Percentiles rank a stretch among this genome's conserved stretches.
These are phyloP conservation scores for Aphyosemion australe DNA, from an alignment of 2,113 vertebrate genomes.

Conservation along the genomic window DNA sequence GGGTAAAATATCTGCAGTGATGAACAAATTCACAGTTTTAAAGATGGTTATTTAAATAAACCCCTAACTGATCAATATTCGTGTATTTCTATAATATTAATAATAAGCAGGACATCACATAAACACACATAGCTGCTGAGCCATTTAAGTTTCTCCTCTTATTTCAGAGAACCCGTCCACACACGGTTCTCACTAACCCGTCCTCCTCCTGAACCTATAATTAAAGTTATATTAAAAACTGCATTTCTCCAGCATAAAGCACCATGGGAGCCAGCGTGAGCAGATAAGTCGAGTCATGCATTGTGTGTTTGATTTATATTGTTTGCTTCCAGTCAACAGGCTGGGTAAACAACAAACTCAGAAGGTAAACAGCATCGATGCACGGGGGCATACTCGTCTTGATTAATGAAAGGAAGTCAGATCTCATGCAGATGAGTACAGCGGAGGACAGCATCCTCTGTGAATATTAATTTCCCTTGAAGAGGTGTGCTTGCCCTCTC, in stretches of 20 bases:
- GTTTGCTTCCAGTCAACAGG: slow-evolving; percentile 72
- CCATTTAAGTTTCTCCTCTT: background rate
- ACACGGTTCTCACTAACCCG: background rate
- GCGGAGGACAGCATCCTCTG: slow-evolving; percentile 63
- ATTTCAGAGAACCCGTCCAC: background rate
- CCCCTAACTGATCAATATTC: too few relatives aligned
- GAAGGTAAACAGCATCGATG: slow-evolving; percentile 68
- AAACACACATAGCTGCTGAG: background rate
- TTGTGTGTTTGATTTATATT: slow-evolving; percentile 67
- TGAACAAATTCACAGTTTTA: too few relatives aligned
- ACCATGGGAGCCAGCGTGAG: slow-evolving; percentile 20
- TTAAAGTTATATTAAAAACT: background rate
- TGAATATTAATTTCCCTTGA: slow-evolving; percentile 76
- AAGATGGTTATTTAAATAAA: too few relatives aligned
- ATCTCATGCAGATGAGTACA: slow-evolving; percentile 75
- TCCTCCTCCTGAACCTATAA: too few relatives aligned
- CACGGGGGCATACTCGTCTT: slow-evolving; percentile 69
- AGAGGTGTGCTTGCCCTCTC: slow-evolving; percentile 61
- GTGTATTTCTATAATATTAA: background rate
- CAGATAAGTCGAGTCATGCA: slow-evolving; percentile 55
- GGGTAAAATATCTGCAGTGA: too few relatives aligned
- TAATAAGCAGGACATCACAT: background rate
- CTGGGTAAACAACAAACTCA: slow-evolving; percentile 70
- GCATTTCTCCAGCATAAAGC: slow-evolving; percentile 10
- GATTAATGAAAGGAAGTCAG: slow-evolving; percentile 79